Conservation (phyloP, 2,888 invertebrate species). For the Myopa tessellatipennis region DNA sequence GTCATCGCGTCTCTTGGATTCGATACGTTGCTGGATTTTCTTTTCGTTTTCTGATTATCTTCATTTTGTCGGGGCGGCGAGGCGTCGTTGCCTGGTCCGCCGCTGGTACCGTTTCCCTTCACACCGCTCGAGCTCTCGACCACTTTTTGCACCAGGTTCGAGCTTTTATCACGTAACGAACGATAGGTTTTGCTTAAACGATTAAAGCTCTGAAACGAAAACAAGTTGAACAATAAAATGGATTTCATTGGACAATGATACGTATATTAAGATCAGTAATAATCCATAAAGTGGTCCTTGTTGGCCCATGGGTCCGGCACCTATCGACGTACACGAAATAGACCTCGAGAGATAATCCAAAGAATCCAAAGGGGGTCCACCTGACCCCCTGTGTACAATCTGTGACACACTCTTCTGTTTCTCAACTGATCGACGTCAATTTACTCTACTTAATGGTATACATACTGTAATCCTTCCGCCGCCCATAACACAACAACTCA, state of each 20-base stretch:
- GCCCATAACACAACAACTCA: constrained; percentile 49
- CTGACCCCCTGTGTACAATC: no score
- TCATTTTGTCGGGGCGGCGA: constrained; percentile 46
- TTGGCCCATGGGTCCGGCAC: no score
- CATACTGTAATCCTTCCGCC: neutral
- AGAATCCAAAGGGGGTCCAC: no score
- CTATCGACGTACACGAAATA: no score
- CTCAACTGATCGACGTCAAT: no score
- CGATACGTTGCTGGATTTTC: constrained; percentile 44
- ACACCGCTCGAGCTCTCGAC: constrained; percentile 48
- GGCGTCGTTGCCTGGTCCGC: neutral
- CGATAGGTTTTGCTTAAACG: constrained; percentile 66
- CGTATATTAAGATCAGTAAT: no score
- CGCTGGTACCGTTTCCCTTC: constrained; percentile 44
- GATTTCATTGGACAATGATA: neutral
- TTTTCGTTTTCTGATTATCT: constrained; percentile 41
- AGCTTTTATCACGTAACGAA: constrained; percentile 64
- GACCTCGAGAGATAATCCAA: no score
- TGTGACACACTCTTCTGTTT: no score
- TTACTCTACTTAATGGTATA: no score
- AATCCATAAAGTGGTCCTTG: no score
- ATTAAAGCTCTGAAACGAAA: constrained; percentile 60
- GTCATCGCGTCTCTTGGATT: constrained; percentile 57
- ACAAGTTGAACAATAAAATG: constrained; percentile 32
- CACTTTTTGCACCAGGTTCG: constrained; percentile 62